These are phyloP conservation scores for Nannoperca australis DNA, from an alignment of 2,797 vertebrate species.

Conservation along the genomic window DNA sequence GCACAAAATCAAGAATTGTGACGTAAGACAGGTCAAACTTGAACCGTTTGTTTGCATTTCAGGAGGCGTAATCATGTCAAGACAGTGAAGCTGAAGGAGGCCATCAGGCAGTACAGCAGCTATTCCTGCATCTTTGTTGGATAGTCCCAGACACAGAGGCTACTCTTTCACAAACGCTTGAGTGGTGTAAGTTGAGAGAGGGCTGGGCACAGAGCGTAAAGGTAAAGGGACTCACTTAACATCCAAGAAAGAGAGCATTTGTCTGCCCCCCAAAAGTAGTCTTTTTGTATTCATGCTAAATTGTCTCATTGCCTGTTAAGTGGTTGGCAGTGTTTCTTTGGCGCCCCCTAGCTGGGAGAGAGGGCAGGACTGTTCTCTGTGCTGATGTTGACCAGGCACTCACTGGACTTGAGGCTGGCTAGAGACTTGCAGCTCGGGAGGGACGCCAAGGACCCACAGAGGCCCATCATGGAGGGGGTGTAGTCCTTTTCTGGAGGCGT, in stretches of 20 bases:
- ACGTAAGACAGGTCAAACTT: constrained; percentile 42
- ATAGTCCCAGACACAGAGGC: constrained; percentile 47
- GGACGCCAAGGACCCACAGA: constrained; percentile 95
- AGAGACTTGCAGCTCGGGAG: constrained; percentile 97
- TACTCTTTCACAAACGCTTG: constrained; percentile 52
- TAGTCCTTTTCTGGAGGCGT: constrained; percentile 91
- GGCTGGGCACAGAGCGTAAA: constrained; percentile 51
- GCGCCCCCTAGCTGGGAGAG: constrained; percentile 92
- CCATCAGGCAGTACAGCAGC: constrained; percentile 72
- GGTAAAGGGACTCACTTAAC: constrained; percentile 61
- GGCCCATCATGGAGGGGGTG: constrained; percentile 95
- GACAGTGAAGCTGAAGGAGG: constrained; percentile 53
- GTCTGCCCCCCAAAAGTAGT: constrained; percentile 45
- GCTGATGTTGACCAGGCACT: constrained; percentile 98
- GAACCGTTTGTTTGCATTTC: constrained; percentile 63
- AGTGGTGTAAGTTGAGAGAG: constrained; percentile 48
- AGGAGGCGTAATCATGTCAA: constrained; percentile 52
- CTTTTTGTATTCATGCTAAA: constrained; percentile 46
- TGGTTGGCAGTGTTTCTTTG: constrained; percentile 69
- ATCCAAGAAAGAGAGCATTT: constrained; percentile 39
- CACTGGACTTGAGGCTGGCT: constrained; percentile 96
- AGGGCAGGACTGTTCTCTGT: constrained; percentile 93
- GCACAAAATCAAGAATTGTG: constrained; percentile 52
- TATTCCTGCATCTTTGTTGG: constrained; percentile 63
- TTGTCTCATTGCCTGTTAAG: constrained; percentile 61